Evolutionary conservation across 2,797 vertebrate genomes (phyloP), one percentile per base, ranked within the genome.

Genomic region (Apogon talboti): DNA sequence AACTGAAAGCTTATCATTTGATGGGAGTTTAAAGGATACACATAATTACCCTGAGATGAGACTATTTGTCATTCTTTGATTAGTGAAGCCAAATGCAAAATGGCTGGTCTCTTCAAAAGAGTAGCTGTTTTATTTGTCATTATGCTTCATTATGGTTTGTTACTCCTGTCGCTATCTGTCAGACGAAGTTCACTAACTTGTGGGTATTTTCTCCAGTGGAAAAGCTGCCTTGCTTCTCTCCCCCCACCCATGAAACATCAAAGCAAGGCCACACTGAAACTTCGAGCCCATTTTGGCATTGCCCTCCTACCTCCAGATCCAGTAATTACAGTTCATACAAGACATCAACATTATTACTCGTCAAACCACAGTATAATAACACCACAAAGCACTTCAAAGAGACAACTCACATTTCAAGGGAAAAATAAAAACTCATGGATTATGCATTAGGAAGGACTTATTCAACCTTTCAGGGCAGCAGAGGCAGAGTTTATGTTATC

Each of bases 301-400:
- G 87, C 81, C 87, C 81, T 89, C 78, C 87, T 86, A 88, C 90
- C 89, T 84, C 85, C 68, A 87, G 72, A 91, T 86, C 87, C 92
- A 89, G 85, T 94, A 94, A 94, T 94, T 93, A 92, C 78, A 87
- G 91, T 89, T 89, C 76, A 82, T 87, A 89, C 71, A 84, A 92
- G 85, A 91, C 91, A 92, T 92, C 90, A 92, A 87, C 85, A 89
- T 92, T 92, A 92, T 91, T 92, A 89, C 88, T 90, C 86, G 79
- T 86, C 84, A 89, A 82, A 85, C 86, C 87, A 74, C 83, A 64
- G 82, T 87, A 86, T 88, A 91, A 92, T 90, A 92, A 94, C 85
- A 90, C 85, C 83, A 83, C 88, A 87, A 76, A 86, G 76, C 80
- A 88, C 90, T 90, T 93, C 89, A 91, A 92, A 90, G 91, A 74